These are phyloP conservation scores for Branchellion lobata DNA, from an alignment of 2,888 invertebrate genomes.

Conservation along the genomic window DNA sequence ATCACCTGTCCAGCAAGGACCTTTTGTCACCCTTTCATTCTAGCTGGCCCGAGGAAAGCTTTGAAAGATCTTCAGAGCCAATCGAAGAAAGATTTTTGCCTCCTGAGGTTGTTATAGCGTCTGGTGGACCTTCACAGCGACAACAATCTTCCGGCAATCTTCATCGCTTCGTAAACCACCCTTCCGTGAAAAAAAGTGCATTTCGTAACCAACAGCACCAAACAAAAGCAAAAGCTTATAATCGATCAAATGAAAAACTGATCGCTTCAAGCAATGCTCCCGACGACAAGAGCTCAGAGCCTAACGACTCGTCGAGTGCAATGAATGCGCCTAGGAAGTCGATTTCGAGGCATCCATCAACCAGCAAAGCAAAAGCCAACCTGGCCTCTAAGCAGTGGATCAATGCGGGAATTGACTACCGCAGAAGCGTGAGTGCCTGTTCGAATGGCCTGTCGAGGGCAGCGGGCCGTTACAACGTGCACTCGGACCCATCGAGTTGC, in stretches of 20 bases:
- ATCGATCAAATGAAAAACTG: neutral
- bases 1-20: conserved; percentile 42
- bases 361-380: neutral
- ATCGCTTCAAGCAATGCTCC: neutral
- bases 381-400: neutral
- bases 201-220: neutral
- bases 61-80: conserved; percentile 44
- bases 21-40: conserved; percentile 45
- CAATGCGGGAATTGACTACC: neutral
- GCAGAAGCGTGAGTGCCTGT: conserved; percentile 6
- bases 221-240: neutral
- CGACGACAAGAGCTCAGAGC: neutral
- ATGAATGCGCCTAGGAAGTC: neutral
- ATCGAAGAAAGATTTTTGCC: conserved; percentile 36
- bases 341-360: neutral
- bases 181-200: neutral
- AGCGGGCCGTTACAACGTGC: neutral
- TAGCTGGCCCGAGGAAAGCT: conserved; percentile 46
- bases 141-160: neutral
- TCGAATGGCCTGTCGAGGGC: neutral
- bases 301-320: neutral
- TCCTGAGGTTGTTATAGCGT: conserved; percentile 31
- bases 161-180: neutral
- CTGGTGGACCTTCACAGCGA: conserved; percentile 14
- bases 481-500: neutral